These are phyloP conservation scores for Belonocnema kinseyi DNA, from an alignment of 1,140 invertebrate genomes.

Conservation along the genomic window DNA sequence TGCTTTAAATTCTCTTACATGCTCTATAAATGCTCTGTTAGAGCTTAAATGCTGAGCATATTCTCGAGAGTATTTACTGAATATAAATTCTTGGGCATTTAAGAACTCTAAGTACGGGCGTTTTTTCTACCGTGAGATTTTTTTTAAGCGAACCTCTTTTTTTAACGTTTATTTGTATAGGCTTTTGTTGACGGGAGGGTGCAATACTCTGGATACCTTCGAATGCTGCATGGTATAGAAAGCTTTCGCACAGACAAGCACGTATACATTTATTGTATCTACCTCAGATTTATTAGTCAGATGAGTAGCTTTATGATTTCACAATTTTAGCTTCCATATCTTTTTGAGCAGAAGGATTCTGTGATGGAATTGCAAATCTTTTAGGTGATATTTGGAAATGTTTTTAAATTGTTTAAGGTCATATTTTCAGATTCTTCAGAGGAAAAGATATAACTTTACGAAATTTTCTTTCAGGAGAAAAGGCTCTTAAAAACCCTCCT, in stretches of 20 bases:
- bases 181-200: conserved; percentile 6
- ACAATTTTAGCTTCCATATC: background rate
- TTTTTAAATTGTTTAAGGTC: too few relatives aligned
- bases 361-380: background rate
- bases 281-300: conserved; percentile 4
- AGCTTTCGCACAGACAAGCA: conserved; percentile 50
- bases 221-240: conserved; percentile 50
- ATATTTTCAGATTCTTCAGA: too few relatives aligned
- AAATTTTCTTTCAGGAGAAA: too few relatives aligned
- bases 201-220: conserved; percentile 41
- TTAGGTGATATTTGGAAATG: too few relatives aligned
- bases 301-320: background rate
- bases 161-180: conserved; percentile 1
- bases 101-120: too few relatives aligned
- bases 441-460: too few relatives aligned
- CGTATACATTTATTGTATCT: conserved; percentile 34
- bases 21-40: too few relatives aligned
- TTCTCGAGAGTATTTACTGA: too few relatives aligned
- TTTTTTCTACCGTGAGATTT: background rate
- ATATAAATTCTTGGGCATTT: too few relatives aligned
- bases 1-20: too few relatives aligned
- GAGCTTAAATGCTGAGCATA: too few relatives aligned
- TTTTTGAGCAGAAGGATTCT: background rate
- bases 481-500: too few relatives aligned
- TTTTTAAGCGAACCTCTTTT: background rate